Conservation (phyloP, 2,797 vertebrate genomes). For the Rhabdophis nuchalis region DNA sequence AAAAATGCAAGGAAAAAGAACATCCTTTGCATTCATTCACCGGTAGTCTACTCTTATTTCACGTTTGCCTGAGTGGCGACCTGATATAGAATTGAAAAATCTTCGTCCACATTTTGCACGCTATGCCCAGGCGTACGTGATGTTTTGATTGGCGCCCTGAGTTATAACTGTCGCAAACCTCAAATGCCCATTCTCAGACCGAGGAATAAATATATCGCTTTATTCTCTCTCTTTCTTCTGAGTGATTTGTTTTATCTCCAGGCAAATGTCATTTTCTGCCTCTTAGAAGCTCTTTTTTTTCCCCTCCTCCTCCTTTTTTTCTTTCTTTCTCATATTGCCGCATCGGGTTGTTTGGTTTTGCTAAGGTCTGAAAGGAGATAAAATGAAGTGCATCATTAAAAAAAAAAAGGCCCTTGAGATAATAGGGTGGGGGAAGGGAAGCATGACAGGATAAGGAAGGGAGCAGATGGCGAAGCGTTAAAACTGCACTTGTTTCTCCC, state of each 20-base stretch:
- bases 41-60: neutral
- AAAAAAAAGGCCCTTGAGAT: constrained; percentile 33
- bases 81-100: neutral
- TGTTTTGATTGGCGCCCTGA: neutral
- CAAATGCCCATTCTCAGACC: neutral
- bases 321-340: neutral
- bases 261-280: neutral
- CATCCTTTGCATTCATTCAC: neutral
- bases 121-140: neutral
- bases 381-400: constrained; percentile 50
- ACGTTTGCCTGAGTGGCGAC: neutral
- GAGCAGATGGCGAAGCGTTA: constrained; percentile 68
- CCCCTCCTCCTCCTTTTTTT: too few relatives aligned
- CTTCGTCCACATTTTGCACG: neutral
- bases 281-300: constrained; percentile 6
- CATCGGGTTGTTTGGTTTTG: constrained; percentile 26
- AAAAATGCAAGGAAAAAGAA: neutral
- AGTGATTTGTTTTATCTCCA: constrained; percentile 37
- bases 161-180: neutral
- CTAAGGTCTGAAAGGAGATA: constrained; percentile 54
- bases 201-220: neutral
- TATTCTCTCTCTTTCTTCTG: constrained; percentile 34
- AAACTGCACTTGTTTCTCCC: constrained; percentile 64
- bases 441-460: constrained; percentile 57
- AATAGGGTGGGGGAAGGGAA: neutral